A percentile compares a stretch with the other conserved stretches of the same genome.
These are phyloP conservation scores for Mythimna vitellina DNA, from an alignment of 2,888 invertebrate species.

Conservation along the genomic window DNA sequence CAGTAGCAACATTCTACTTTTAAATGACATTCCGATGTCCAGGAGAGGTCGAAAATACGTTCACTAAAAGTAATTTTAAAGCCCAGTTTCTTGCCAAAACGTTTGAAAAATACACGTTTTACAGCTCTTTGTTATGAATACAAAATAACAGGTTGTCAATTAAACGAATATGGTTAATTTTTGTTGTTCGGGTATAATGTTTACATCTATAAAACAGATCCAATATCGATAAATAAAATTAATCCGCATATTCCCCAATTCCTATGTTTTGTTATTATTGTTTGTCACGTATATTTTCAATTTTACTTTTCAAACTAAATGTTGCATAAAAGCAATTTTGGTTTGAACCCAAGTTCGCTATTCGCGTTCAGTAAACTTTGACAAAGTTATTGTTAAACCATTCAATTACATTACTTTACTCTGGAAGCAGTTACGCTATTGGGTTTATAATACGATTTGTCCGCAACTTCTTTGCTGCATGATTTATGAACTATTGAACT, in stretches of 20 bases:
- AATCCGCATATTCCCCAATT: background rate
- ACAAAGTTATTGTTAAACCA: background rate
- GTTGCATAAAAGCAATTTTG: background rate
- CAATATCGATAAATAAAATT: background rate
- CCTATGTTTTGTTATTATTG: background rate
- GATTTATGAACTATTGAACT: background rate
- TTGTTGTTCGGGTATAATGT: background rate
- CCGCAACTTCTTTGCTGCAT: background rate
- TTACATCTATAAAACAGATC: background rate
- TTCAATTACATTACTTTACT: conserved; percentile 1
- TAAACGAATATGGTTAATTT: background rate
- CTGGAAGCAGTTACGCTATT: background rate
- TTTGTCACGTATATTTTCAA: background rate
- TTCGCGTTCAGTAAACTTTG: background rate
- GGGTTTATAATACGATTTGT: background rate
- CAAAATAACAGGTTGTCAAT: background rate
- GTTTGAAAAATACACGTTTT: background rate
- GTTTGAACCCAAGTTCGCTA: background rate
- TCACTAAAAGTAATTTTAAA: background rate
- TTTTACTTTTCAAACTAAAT: background rate
- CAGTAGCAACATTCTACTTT: background rate
- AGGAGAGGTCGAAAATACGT: background rate
- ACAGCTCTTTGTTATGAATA: background rate
- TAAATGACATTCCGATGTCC: background rate
- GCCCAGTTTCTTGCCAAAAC: background rate